These are phyloP conservation scores for Melanotus villosus DNA, from an alignment of 2,888 invertebrate genomes.

Conservation along the genomic window DNA sequence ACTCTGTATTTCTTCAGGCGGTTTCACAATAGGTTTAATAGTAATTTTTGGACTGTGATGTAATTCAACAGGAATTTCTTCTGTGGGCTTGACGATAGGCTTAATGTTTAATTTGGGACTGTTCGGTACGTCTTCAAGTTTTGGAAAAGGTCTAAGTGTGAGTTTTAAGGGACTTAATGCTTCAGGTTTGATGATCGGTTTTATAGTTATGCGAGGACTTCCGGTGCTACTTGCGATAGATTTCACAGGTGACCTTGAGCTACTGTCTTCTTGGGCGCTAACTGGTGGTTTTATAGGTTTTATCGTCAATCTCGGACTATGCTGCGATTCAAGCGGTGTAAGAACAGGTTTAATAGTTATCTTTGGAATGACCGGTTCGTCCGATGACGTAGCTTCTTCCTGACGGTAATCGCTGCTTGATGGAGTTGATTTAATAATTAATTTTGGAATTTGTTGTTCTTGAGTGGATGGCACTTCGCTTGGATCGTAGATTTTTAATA, in stretches of 20 bases:
- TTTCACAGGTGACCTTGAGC: constrained; percentile 40
- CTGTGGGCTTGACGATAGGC: constrained; percentile 61
- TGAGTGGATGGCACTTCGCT: constrained; percentile 48
- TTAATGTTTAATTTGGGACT: constrained; percentile 72
- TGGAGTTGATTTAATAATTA: constrained; percentile 50
- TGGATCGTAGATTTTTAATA: constrained; percentile 65
- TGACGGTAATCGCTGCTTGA: constrained; percentile 3
- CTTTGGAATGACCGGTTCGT: constrained; percentile 64
- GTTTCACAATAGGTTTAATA: constrained; percentile 65
- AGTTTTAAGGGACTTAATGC: constrained; percentile 62
- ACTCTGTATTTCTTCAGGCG: constrained; percentile 54
- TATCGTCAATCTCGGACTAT: constrained; percentile 58
- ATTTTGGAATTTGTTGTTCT: constrained; percentile 33
- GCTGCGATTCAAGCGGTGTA: constrained; percentile 60
- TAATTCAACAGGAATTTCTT: constrained; percentile 40
- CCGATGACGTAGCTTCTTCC: constrained; percentile 55
- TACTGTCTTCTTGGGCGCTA: constrained; percentile 31
- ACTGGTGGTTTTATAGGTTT: constrained; percentile 53
- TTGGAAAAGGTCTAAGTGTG: constrained; percentile 68
- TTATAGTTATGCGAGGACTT: constrained; percentile 67
- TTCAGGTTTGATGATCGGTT: constrained; percentile 62
- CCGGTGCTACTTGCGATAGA: constrained; percentile 51
- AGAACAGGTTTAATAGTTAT: constrained; percentile 68
- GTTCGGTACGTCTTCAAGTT: constrained; percentile 57
- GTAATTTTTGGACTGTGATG: constrained; percentile 64